Percentiles rank a stretch among this genome's conserved stretches.
phyloP scores from a whole-genome alignment of 2,888 invertebrate genomes.

The Monoplex corrugatus region DNA sequence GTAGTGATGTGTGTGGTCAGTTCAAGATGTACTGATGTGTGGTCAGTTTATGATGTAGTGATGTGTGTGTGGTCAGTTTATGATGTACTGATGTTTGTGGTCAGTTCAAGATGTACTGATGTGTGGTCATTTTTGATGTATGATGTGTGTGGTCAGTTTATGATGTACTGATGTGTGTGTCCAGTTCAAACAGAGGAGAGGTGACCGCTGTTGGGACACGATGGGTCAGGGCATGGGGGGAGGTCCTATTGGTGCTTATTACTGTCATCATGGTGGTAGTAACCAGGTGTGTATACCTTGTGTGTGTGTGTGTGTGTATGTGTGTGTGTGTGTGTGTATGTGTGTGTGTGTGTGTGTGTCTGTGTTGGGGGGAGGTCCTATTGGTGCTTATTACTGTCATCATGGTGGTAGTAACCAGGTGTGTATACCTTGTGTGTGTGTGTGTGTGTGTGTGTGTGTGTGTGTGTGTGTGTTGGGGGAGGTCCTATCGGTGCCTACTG shows the following conservation, averaged over 20 bases:
- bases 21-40: too few relatives aligned
- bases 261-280: constrained; percentile 97
- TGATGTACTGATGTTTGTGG: too few relatives aligned
- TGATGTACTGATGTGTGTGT: background rate
- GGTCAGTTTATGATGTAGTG: too few relatives aligned
- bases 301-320: background rate
- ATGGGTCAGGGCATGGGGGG: constrained; percentile 94
- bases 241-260: constrained; percentile 91
- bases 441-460: background rate
- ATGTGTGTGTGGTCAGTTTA: too few relatives aligned
- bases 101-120: too few relatives aligned
- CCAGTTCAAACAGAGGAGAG: constrained; percentile 73
- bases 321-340: background rate
- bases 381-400: too few relatives aligned
- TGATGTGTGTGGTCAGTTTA: background rate
- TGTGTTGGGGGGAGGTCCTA: background rate
- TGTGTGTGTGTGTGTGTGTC: background rate
- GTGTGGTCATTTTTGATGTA: too few relatives aligned
- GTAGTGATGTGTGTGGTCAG: too few relatives aligned
- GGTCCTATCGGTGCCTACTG: background rate
- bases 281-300: constrained; percentile 86
- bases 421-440: too few relatives aligned
- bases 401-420: too few relatives aligned
- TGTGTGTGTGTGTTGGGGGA: background rate
- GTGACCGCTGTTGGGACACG: constrained; percentile 91